Percentiles rank a stretch among this genome's conserved stretches.
phyloP scores from a whole-genome alignment of 2,888 invertebrate species.

The Schizaphis graminum region DNA sequence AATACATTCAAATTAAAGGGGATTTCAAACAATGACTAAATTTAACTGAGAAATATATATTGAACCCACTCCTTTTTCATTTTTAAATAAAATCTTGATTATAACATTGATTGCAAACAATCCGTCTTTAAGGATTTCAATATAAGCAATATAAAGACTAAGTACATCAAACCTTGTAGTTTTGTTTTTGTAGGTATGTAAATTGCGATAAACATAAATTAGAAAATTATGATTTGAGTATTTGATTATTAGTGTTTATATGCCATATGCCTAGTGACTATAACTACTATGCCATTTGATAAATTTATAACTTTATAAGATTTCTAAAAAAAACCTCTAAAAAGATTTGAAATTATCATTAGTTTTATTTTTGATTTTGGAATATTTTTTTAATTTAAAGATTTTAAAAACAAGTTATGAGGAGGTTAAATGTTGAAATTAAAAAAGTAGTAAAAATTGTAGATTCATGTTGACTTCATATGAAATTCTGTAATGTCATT shows the following conservation, averaged over 20 bases:
- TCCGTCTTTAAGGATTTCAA: not conserved
- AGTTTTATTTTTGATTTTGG: not conserved
- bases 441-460: not conserved
- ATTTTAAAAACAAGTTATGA: not conserved
- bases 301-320: not conserved
- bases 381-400: not conserved
- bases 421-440: not conserved
- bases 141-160: not conserved
- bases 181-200: not conserved
- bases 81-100: not conserved
- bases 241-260: not conserved
- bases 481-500: not conserved
- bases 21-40: not conserved
- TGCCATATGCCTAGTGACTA: not conserved
- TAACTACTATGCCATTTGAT: not conserved
- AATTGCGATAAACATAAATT: not conserved
- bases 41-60: not conserved
- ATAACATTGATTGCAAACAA: not conserved
- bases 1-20: not conserved
- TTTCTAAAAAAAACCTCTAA: not conserved
- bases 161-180: not conserved
- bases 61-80: too few relatives aligned
- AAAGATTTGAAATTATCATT: not conserved
- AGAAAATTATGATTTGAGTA: not conserved
- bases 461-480: not conserved